phyloP scores from a whole-genome alignment of 2,113 vertebrate species.

The Phainopepla nitens region DNA sequence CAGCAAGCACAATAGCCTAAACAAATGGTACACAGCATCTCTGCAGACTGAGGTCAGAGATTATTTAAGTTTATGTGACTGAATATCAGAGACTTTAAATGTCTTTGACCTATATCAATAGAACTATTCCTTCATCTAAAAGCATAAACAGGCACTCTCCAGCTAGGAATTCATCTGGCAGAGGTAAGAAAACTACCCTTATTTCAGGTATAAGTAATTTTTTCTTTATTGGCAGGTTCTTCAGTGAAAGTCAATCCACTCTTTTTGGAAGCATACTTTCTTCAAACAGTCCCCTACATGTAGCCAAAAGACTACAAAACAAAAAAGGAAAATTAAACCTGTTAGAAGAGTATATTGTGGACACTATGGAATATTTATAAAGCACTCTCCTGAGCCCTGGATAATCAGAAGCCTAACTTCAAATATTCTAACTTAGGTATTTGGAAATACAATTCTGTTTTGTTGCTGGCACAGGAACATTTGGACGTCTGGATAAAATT shows the following conservation, averaged over 20 bases:
- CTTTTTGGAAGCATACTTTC: not conserved
- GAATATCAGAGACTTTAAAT: not conserved
- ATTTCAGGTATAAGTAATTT: not conserved
- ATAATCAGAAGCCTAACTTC: not conserved
- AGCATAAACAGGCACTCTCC: not conserved
- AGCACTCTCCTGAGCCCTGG: not conserved
- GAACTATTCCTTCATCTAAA: not conserved
- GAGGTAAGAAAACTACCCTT: not conserved
- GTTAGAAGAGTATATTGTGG: not conserved
- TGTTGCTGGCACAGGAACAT: not conserved
- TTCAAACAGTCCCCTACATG: not conserved
- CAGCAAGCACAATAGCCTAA: not conserved
- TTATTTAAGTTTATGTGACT: not conserved
- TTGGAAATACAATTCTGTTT: not conserved
- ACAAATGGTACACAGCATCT: not conserved
- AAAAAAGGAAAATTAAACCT: not conserved
- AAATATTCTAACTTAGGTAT: not conserved
- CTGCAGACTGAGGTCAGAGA: not conserved
- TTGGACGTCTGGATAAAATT: not conserved
- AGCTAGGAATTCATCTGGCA: not conserved
- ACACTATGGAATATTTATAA: not conserved
- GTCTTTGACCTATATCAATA: not conserved
- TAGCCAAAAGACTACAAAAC: not conserved
- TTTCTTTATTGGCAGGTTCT: not conserved
- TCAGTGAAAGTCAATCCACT: not conserved